Base-by-base conservation (phyloP, 2,113 vertebrate species). In the Neopipo cinnamomea region DNA sequence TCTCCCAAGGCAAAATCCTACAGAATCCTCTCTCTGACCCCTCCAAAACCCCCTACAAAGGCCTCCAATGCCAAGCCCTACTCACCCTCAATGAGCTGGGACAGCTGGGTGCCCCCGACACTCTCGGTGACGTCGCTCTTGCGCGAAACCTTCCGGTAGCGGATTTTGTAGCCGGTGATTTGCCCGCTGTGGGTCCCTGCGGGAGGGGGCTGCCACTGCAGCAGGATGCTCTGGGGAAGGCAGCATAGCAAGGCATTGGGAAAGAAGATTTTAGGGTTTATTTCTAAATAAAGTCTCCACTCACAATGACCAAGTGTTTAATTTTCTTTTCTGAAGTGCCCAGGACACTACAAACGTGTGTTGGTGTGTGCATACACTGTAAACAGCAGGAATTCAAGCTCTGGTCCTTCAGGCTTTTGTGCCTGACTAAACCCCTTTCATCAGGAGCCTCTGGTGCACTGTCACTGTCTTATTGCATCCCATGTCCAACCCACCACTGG, bases 161-260 rank as follows among this genome's bases (percentile, higher is more conserved):
- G 99, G 55, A 99, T 99, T 96, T 99, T 99, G 97, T 99, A 99
- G 31, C 98, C 98, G 1, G 97, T 98, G 94, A 99, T 99, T 55
- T 99, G 98, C 6, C 99, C 99, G 0, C 99, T 99, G 41, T 99
- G 99, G 27, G 98, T 97, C 2, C 98, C 98, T 0, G 96, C 93
- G 39, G 99, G 98, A 6, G 99, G 99, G 0, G 99, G 99, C 94
- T 99, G 99, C 99, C 99, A 99, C 89, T 99, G 98, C 23, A 99
- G 98, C 98, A 99, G 95, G 94, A 99, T 98, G 96, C 99, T 99
- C 99, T 99, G 91, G 5, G 55, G 79, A 75, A 87, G 41, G 82
- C 3, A 93, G 73, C 62, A 92, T 53, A 85, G 50, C 7, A 9
- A 63, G 23, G 23, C 3, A 18, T 21, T 55, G 4, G 25, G 23